phyloP scores from a whole-genome alignment of 2,888 invertebrate species.

The Brachyptera risi region DNA sequence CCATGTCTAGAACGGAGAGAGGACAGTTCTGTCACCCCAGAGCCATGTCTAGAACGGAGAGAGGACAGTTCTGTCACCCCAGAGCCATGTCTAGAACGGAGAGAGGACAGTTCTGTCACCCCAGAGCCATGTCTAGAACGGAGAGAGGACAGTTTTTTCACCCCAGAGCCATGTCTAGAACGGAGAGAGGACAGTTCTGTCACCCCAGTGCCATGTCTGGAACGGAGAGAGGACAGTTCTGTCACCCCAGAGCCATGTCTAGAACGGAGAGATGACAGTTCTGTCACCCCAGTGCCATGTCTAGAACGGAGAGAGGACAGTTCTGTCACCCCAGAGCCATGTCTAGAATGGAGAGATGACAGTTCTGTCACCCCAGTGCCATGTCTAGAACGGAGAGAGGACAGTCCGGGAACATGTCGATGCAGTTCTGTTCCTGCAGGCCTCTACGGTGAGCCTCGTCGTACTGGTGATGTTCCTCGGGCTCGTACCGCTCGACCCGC shows the following conservation, averaged over 20 bases:
- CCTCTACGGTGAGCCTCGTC: constrained; percentile 59
- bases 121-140: constrained; percentile 65
- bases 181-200: constrained; percentile 64
- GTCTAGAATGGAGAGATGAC: constrained; percentile 68
- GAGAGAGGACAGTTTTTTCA: constrained; percentile 70
- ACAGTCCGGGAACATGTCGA: constrained; percentile 54
- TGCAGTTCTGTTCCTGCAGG: constrained; percentile 49
- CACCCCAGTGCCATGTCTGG: constrained; percentile 69
- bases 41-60: constrained; percentile 69
- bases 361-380: constrained; percentile 64
- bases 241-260: too few species aligned
- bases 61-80: constrained; percentile 60
- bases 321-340: too few species aligned
- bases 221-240: constrained; percentile 64
- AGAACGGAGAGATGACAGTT: constrained; percentile 67
- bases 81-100: constrained; percentile 69
- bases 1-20: constrained; percentile 67
- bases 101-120: constrained; percentile 62
- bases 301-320: constrained; percentile 68
- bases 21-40: too few species aligned
- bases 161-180: constrained; percentile 69
- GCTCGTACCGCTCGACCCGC: constrained; percentile 57
- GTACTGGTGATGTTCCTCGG: constrained; percentile 60
- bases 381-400: constrained; percentile 68
- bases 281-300: too few species aligned